Base-by-base conservation (phyloP, 1,140 invertebrate species). In the Nebria ingens region DNA sequence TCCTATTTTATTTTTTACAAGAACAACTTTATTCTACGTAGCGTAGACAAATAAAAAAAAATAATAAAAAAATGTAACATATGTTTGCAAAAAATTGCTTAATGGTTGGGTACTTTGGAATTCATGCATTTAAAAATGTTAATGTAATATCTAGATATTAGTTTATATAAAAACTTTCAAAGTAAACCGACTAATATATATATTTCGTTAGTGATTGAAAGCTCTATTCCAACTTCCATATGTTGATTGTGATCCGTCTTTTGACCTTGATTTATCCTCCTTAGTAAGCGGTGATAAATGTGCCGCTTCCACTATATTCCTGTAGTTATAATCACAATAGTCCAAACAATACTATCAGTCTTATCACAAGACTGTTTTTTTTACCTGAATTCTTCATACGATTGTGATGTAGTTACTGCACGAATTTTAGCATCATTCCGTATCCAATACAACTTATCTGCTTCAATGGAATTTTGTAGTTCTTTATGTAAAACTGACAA, bases 341-440 rank as follows among this genome's bases (percentile, higher is more conserved):
- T 54, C n/a, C n/a, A n/a, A n/a, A 57, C 52, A 57, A 54, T 51
- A 51, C 29, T 52, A 59, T n/a, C n/a, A n/a, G n/a, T n/a, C n/a
- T n/a, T n/a, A n/a, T n/a, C n/a, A n/a, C n/a, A n/a, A n/a, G n/a
- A n/a, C n/a, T n/a, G n/a, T n/a, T n/a, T n/a, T n/a, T n/a, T n/a
- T 67, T 58, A 76, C 74, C 74, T 74, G 57, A 82, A 82, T 59
- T 82, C 73, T 45, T 83, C 79, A 56, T 82, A 83, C 20, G 65
- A 74, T 53, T 79, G 73, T 22, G 73, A 70, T 58, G 73, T 76
- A 51, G 75, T 71, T 0, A 79, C 68, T 0, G 80, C 80, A 54
- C 77, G 65, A 12, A 83, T 61, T 65, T 83, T 83, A 20, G 80
- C 79, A 61, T 79, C 76, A 57, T 83, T 82, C 59, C 75, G 72